phyloP scores from a whole-genome alignment of 92 coral and sea anemone genomes.

The Montipora capitata region DNA sequence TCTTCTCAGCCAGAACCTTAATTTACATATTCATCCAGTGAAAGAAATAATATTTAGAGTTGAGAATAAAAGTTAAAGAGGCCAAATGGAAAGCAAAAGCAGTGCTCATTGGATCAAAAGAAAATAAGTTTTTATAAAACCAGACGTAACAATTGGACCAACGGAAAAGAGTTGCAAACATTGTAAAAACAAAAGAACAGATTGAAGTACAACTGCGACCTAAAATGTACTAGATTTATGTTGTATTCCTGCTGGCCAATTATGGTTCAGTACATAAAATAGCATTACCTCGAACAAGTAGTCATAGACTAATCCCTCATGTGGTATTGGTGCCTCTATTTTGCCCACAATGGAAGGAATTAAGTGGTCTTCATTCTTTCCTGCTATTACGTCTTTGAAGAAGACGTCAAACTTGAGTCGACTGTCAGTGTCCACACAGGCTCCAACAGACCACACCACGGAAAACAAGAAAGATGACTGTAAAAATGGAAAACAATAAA shows the following conservation, averaged over 20 bases:
- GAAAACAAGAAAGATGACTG: conserved; percentile 97
- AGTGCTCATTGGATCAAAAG: background rate
- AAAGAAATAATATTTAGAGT: too few relatives aligned
- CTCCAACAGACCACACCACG: conserved; percentile 99
- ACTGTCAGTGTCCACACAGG: conserved; percentile 97
- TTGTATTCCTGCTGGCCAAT: too few relatives aligned
- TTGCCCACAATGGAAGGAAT: conserved; percentile 94
- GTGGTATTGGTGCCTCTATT: conserved; percentile 93
- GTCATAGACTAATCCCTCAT: conserved; percentile 98
- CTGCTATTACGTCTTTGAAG: conserved; percentile 88
- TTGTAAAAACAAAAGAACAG: too few relatives aligned
- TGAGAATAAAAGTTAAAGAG: too few relatives aligned
- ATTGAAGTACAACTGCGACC: too few relatives aligned
- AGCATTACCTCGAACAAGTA: conserved; percentile 91
- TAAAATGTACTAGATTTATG: too few relatives aligned
- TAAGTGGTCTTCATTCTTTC: conserved; percentile 89
- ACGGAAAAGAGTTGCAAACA: background rate
- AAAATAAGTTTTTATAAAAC: too few relatives aligned
- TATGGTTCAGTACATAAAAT: background rate
- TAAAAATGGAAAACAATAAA: background rate
- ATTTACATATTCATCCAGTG: too few relatives aligned
- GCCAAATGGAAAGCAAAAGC: background rate
- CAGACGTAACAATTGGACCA: background rate
- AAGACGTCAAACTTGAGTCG: conserved; percentile 93
- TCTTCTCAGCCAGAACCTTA: too few relatives aligned